Evolutionary conservation across 2,113 vertebrate genomes (phyloP), one percentile per base, ranked within the genome.

Genomic region (Barbus barbus): DNA sequence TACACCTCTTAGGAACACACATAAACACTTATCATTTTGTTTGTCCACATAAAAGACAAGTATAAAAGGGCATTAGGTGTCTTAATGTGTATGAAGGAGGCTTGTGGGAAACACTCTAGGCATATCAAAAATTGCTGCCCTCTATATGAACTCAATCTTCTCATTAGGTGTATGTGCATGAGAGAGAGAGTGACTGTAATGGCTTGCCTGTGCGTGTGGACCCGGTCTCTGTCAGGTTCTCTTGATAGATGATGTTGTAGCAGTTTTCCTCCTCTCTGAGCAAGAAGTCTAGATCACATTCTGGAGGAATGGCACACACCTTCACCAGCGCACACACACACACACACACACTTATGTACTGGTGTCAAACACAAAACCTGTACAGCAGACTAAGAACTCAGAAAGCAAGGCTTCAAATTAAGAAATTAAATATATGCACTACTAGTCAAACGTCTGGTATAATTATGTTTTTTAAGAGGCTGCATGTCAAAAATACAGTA

Each of bases 211-310:
- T 53, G 20, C 22, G 36, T 78, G 83, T 46, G 44, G 77, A 78
- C 38, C 26, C 60, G 26, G 6, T 48, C 18, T 80, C 63, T 76
- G 77, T 89, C 33, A 81, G 75, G 41, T 89, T 85, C 16, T 83
- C 51, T 76, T 79, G 69, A 14, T 79, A 6, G 48, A 82, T 86
- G 78, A 83, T 56, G 7, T 76, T 72, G 61, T 60, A 53, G 86
- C 96, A 96, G 16, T 90, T 92, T 65, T 94, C 92, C 84, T 86
- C 89, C 24, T 96, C 94, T 76, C 85, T 91, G 73, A 77, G 89
- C 41, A 93, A 85, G 0, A 41, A 88, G 9, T 94, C 86, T 36
- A 95, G 92, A 5, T 96, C 94, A 20, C 96, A 96, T 65, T 95
- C 36, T 1, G 86, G 89, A 4, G 93, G 94, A 14, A 93, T 87